phyloP scores from a whole-genome alignment of 2,888 invertebrate species.

The Dryococelus australis region DNA sequence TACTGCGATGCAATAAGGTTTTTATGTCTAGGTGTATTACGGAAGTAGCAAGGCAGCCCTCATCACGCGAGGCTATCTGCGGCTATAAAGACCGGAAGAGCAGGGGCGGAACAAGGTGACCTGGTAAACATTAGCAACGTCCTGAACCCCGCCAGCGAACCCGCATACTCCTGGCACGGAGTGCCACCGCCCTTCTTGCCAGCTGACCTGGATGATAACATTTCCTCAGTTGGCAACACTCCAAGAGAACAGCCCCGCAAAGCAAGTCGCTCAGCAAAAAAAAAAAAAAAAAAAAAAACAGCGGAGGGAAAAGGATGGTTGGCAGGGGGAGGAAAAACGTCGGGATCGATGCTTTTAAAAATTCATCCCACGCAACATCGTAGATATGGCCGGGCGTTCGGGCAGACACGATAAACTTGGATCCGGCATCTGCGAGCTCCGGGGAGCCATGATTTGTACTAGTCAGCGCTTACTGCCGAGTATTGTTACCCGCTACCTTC shows the following conservation, averaged over 20 bases:
- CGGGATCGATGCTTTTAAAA: neutral
- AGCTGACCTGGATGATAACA: conserved; percentile 16
- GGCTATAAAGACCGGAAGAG: neutral
- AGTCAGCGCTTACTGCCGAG: neutral
- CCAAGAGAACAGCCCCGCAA: neutral
- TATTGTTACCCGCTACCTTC: too few species aligned
- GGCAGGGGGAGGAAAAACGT: neutral
- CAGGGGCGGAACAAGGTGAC: neutral
- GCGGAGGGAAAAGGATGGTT: neutral
- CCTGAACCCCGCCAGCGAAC: neutral
- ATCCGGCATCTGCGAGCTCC: neutral
- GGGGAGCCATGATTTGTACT: neutral
- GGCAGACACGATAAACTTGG: neutral
- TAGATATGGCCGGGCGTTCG: neutral
- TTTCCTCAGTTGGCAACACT: conserved; percentile 16
- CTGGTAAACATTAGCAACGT: neutral
- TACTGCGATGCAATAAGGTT: too few species aligned
- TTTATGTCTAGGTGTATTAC: neutral
- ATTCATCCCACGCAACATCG: conserved; percentile 7
- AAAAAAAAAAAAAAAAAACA: neutral
- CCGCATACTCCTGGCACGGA: neutral
- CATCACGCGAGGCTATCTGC: neutral
- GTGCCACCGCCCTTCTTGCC: neutral
- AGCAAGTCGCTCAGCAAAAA: neutral
- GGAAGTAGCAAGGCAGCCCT: neutral